Conservation (phyloP, 2,888 invertebrate species). For the Andrena fulva region DNA sequence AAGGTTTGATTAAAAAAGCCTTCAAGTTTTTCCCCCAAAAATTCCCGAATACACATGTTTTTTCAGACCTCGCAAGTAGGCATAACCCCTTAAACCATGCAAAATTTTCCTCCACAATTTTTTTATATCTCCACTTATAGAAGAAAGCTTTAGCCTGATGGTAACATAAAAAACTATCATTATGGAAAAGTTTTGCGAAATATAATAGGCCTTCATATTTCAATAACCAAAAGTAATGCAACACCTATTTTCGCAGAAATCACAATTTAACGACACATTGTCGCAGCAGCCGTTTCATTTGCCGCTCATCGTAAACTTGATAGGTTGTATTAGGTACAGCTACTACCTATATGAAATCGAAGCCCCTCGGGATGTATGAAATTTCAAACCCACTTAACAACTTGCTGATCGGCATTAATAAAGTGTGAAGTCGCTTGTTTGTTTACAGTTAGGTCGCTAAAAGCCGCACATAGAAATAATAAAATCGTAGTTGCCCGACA, state of each 20-base stretch:
- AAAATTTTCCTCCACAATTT: too few relatives aligned
- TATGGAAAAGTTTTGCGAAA: not conserved
- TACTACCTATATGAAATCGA: slow-evolving; percentile 17
- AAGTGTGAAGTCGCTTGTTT: slow-evolving; percentile 30
- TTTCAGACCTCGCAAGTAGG: too few relatives aligned
- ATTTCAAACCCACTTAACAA: slow-evolving; percentile 52
- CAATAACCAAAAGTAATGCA: not conserved
- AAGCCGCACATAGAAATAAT: slow-evolving; percentile 15
- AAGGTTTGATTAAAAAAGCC: too few relatives aligned
- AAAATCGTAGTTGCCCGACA: slow-evolving; percentile 21
- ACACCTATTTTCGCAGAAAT: not conserved
- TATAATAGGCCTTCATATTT: not conserved
- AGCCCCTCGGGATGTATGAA: slow-evolving; percentile 17
- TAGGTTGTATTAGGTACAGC: not conserved
- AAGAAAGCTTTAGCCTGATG: not conserved
- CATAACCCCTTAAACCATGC: too few relatives aligned
- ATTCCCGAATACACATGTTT: too few relatives aligned
- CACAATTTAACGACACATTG: not conserved
- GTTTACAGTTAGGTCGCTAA: slow-evolving; percentile 28
- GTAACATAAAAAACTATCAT: not conserved
- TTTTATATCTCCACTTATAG: too few relatives aligned
- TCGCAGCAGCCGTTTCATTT: not conserved
- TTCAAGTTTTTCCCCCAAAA: too few relatives aligned
- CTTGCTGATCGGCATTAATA: slow-evolving; percentile 43
- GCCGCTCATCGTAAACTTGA: slow-evolving; percentile 1